Conservation (phyloP, 2,888 invertebrate species). For the Drosophila ustulata region DNA sequence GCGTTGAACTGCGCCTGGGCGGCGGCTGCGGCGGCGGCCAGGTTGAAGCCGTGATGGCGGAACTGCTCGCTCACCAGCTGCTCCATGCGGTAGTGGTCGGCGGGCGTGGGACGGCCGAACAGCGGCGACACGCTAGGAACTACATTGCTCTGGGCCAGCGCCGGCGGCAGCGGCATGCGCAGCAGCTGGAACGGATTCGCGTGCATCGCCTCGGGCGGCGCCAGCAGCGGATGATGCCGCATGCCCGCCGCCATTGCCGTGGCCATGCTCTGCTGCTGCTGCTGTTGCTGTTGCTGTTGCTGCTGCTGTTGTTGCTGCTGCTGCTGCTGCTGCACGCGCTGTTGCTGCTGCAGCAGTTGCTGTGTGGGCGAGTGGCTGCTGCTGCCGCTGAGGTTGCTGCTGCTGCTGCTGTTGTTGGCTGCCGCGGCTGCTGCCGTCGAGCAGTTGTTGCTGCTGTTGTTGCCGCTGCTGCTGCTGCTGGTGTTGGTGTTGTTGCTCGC, state of each 20-base stretch:
- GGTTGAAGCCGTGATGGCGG: constrained; percentile 91
- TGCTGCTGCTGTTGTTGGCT: constrained; percentile 52
- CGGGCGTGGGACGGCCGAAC: constrained; percentile 92
- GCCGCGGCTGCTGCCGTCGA: constrained; percentile 23
- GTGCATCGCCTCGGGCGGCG: constrained; percentile 91
- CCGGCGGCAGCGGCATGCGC: constrained; percentile 91
- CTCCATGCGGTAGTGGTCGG: constrained; percentile 93
- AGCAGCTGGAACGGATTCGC: constrained; percentile 91
- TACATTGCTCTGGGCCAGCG: constrained; percentile 89
- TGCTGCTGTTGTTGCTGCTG: constrained; percentile 62
- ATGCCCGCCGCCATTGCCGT: constrained; percentile 86
- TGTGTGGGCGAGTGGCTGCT: constrained; percentile 66
- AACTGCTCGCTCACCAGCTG: constrained; percentile 93
- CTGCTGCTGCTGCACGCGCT: constrained; percentile 74
- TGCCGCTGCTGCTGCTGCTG: constrained; percentile 56
- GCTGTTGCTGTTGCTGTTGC: constrained; percentile 66
- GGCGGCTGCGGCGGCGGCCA: constrained; percentile 91
- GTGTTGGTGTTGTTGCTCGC: constrained; percentile 29
- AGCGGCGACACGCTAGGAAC: constrained; percentile 90
- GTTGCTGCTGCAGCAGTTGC: constrained; percentile 86
- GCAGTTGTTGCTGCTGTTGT: constrained; percentile 32
- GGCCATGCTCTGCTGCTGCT: constrained; percentile 84
- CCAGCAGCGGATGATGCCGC: constrained; percentile 88
- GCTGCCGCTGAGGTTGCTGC: constrained; percentile 37
- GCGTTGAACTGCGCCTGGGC: constrained; percentile 87